These are phyloP conservation scores for Nixonia krombeini DNA, from an alignment of 1,140 invertebrate species.

Conservation along the genomic window DNA sequence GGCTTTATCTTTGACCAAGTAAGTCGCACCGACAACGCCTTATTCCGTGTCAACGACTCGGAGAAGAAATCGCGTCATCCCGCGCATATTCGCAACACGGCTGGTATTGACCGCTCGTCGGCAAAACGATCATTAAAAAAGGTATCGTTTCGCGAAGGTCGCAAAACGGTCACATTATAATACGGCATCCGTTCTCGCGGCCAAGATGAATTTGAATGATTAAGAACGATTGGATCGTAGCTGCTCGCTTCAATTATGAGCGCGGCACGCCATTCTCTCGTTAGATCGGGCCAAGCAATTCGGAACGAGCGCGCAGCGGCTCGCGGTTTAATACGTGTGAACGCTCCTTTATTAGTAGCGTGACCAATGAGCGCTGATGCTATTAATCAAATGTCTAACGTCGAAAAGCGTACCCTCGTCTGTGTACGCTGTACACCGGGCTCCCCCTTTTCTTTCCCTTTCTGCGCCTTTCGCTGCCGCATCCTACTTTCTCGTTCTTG, in stretches of 20 bases:
- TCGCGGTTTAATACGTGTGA: slow-evolving; percentile 67
- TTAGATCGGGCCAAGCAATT: slow-evolving; percentile 58
- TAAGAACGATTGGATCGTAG: slow-evolving; percentile 69
- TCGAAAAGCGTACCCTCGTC: slow-evolving; percentile 32
- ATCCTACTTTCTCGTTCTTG: too few relatives aligned
- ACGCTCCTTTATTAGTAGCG: slow-evolving; percentile 70
- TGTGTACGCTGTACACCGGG: slow-evolving; percentile 28
- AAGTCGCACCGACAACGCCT: slow-evolving; percentile 15
- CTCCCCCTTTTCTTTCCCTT: slow-evolving; percentile 1
- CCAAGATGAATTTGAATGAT: slow-evolving; percentile 67
- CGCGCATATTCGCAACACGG: too few relatives aligned
- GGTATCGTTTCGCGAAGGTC: slow-evolving; percentile 23
- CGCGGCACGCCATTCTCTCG: slow-evolving; percentile 68
- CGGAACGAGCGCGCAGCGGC: slow-evolving; percentile 52
- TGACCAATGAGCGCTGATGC: slow-evolving; percentile 68
- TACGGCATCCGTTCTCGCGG: slow-evolving; percentile 14
- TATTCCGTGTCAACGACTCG: slow-evolving; percentile 1
- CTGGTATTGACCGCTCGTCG: too few relatives aligned
- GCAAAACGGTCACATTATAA: slow-evolving; percentile 28
- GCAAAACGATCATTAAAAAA: background rate
- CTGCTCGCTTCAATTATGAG: slow-evolving; percentile 65
- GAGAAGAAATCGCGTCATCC: too few relatives aligned
- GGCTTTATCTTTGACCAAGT: background rate
- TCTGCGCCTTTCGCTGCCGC: too few relatives aligned
- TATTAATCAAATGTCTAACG: slow-evolving; percentile 69